Base-by-base conservation (phyloP, 2,797 vertebrate species). In the Catostomus latipinnis region DNA sequence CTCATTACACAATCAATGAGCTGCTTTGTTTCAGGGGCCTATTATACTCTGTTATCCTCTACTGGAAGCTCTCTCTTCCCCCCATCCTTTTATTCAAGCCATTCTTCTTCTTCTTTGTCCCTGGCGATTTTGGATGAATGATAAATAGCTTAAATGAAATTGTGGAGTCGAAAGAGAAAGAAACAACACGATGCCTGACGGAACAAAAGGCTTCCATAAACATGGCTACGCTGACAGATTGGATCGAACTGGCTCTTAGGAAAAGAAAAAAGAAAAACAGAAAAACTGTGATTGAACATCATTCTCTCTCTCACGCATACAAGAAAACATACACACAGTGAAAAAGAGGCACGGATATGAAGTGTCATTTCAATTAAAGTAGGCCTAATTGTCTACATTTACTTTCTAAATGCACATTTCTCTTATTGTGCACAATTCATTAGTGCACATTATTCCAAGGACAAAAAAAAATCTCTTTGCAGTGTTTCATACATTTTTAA, bases 1-100 rank as follows among this genome's bases (percentile, higher is more conserved):
- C 86, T 87, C 82, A 88, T 90, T 90, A 86, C 81, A 74, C 80
- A 88, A 83, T 88, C 87, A 85, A 81, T 83, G 74, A 86, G 74
- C 75, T 78, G 75, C 80, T 85, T 70, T 81, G 48, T 86, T 87
- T 76, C 69, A 79, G 76, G 82, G 85, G 76, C 75, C 58, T 81
- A 83, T 76, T 79, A 80, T 83, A 81, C 74, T 80, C 77, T 75
- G 76, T 80, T 78, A 72, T 84, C 79, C 72, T 71, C 71, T 75
- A 82, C 83, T 83, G 80, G 80, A 86, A 88, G 80, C 85, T 66
- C 77, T 74, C 81, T 63, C 85, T 62, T 34, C 77, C 87, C 87
- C 86, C 84, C 74, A 88, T 89, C 89, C 86, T 90, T 90, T 78
- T 81, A 76, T 82, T 85, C 82, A 82, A 74, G 82, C 63, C 68